Evolutionary conservation across 2,113 vertebrate genomes (phyloP).

Genomic region (Cathartes aura): DNA sequence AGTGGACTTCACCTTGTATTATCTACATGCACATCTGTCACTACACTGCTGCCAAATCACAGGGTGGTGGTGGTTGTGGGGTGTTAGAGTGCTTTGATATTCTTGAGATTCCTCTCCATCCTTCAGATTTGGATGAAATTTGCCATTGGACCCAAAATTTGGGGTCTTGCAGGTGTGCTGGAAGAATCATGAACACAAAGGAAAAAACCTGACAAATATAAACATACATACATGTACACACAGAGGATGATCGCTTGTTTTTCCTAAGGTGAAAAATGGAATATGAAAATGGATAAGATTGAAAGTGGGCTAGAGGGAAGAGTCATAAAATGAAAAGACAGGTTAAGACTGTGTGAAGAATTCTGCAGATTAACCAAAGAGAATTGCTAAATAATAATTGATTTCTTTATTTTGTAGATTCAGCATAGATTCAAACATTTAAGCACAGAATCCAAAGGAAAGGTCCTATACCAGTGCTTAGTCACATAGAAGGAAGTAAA

Average conservation of each 20-base stretch:
- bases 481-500: not conserved
- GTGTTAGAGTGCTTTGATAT: not conserved
- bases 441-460: not conserved
- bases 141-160: not conserved
- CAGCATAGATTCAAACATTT: not conserved
- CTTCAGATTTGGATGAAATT: not conserved
- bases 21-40: not conserved
- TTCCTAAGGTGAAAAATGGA: not conserved
- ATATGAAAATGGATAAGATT: not conserved
- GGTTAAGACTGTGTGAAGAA: not conserved
- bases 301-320: not conserved
- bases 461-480: not conserved
- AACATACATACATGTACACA: accelerated
- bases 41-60: not conserved
- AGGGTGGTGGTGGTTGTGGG: not conserved
- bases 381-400: not conserved
- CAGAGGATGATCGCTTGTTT: not conserved
- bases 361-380: not conserved
- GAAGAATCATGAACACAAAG: not conserved
- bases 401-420: not conserved
- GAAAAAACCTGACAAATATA: not conserved
- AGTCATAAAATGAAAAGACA: not conserved
- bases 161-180: not conserved
- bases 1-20: not conserved
- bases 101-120: not conserved